Conservation (phyloP, 2,113 vertebrate genomes). For the Notechis scutatus region DNA sequence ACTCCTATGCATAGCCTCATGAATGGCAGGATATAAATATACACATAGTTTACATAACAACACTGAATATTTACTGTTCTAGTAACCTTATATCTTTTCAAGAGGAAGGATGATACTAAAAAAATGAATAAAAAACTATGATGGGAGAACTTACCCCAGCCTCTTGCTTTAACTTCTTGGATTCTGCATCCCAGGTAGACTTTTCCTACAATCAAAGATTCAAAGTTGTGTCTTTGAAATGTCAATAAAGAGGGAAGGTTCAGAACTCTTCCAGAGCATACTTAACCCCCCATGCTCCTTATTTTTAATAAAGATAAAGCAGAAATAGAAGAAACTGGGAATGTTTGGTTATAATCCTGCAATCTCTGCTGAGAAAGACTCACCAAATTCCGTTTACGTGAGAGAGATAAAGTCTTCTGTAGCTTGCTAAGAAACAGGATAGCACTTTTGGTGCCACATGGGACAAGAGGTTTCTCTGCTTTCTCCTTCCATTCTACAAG, state of each 20-base stretch:
- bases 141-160: slow-evolving; percentile 29
- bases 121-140: neutral
- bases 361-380: neutral
- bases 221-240: too few species aligned
- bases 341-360: neutral
- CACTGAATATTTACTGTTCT: neutral
- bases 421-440: slow-evolving; percentile 89
- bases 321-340: neutral
- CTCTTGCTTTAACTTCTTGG: slow-evolving; percentile 35
- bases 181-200: slow-evolving; percentile 38
- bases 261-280: neutral
- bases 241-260: neutral
- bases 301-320: neutral
- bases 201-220: slow-evolving; percentile 28
- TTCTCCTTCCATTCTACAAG: slow-evolving; percentile 56
- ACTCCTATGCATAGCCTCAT: neutral
- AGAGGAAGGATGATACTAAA: neutral
- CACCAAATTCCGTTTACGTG: slow-evolving; percentile 71
- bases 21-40: neutral
- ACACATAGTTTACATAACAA: neutral
- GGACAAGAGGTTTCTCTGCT: slow-evolving; percentile 52
- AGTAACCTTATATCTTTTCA: neutral
- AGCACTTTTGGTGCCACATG: slow-evolving; percentile 68
- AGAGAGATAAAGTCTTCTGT: slow-evolving; percentile 75
- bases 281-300: neutral